Evolutionary conservation across 1,140 invertebrate species (phyloP), one percentile per base, ranked within the genome.

Genomic region (Brachionus calyciflorus): DNA sequence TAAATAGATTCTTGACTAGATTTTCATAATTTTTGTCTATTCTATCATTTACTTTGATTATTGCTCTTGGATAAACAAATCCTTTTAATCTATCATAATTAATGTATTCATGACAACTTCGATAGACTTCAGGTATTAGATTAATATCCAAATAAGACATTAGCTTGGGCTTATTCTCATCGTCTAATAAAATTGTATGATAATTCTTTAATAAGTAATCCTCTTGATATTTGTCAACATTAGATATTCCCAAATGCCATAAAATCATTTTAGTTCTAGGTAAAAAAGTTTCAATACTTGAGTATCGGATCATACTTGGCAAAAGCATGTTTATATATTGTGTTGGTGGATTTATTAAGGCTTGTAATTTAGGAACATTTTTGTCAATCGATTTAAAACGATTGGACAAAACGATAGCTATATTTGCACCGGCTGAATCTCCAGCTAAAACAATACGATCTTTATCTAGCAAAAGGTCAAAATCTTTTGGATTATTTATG

Each of bases 101-200:
- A 9, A n/a, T n/a, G n/a, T n/a, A n/a, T 5, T 73, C 26, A 33
- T 73, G 51, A 33, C 51, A 73, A 5, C 14, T 19, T 73, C 69
- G 10, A 30, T 73, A 73, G 0, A 2, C 21, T 51, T 73, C 69
- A 51, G 69, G 69, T 19, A 73, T 73, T 24, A 51, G 37, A 19
- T 51, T 49, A 40, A 41, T 30, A 51, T 73, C 33, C n/a, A 49
- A 30, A 17, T 51, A 51, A 9, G 17, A 21, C 33, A 51, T 73
- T 2, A 51, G 10, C 21, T 55, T 49, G 10, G 49, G 28, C 17
- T 28, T 49, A 19, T 19, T 33, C 33, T 51, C 14, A 2, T 73
- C 51, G 51, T 73, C 69, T 9, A 73, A 21, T 55, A 73, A 73
- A 4, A 55, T 6, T 12, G 30, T 51, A 51, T 73, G 51, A 51